Percentiles rank a stretch among this genome's conserved stretches.
These are phyloP conservation scores for Panthera uncia DNA, from an alignment of 2,113 vertebrate genomes.

Conservation along the genomic window DNA sequence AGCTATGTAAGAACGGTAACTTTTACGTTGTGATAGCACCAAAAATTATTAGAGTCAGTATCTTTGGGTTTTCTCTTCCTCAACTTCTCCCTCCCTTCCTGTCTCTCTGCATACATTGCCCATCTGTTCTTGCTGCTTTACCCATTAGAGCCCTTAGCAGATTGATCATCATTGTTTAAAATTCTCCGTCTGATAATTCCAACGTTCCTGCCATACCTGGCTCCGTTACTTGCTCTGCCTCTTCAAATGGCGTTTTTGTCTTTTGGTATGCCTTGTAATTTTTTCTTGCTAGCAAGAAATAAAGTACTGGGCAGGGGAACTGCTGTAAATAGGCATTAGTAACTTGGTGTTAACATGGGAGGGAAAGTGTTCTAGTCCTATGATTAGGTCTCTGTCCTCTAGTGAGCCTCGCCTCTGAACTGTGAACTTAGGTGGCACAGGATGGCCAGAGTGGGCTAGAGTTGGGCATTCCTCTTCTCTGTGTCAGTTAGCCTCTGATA, in stretches of 20 bases:
- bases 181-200: neutral
- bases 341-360: neutral
- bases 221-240: neutral
- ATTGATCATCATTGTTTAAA: neutral
- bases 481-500: neutral
- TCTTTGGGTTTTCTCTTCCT: neutral
- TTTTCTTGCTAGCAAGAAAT: neutral
- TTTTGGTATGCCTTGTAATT: neutral
- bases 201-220: neutral
- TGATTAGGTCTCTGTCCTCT: neutral
- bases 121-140: neutral
- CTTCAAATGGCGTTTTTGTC: neutral
- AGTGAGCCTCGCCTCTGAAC: neutral
- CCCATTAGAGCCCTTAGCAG: neutral
- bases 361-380: neutral
- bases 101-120: neutral
- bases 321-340: neutral
- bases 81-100: neutral
- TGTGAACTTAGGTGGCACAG: neutral
- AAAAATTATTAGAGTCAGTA: neutral
- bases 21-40: neutral
- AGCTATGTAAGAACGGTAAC: neutral
- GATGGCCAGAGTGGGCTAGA: neutral
- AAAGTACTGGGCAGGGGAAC: neutral
- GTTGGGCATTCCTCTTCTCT: neutral